Percentiles rank a stretch among this genome's conserved stretches.
Evolutionary conservation across 2,888 invertebrate species (phyloP).

Genomic region (Drosophila flavopinicola): DNA sequence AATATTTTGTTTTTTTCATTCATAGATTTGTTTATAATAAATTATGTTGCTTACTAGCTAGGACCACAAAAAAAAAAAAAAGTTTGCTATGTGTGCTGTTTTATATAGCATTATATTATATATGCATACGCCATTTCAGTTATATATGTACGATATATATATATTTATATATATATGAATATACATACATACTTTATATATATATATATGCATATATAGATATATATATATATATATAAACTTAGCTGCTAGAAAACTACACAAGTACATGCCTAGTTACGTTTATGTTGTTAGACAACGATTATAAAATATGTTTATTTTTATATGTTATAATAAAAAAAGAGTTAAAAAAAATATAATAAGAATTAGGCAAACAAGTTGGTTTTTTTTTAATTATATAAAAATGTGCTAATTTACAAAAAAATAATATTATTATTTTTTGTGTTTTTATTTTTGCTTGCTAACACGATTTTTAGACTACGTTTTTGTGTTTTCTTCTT

Average conservation of each 20-base stretch:
- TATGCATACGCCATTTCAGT: constrained; percentile 4
- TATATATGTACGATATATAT: constrained; percentile 9
- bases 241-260: constrained; percentile 71
- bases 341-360: constrained; percentile 36
- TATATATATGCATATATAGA: constrained; percentile 24
- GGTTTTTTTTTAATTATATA: constrained; percentile 44
- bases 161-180: constrained; percentile 28
- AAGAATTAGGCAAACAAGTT: constrained; percentile 41
- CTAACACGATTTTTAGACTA: constrained; percentile 54
- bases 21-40: constrained; percentile 69
- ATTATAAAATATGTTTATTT: constrained; percentile 70
- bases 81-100: constrained; percentile 69
- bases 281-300: constrained; percentile 80
- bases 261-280: constrained; percentile 76
- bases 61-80: constrained; percentile 76
- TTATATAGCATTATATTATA: constrained; percentile 54
- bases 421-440: constrained; percentile 43
- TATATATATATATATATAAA: constrained; percentile 35
- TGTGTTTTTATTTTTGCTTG: constrained; percentile 28
- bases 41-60: constrained; percentile 74
- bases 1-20: constrained; percentile 41
- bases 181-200: constrained; percentile 18
- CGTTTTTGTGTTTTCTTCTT: constrained; percentile 36
- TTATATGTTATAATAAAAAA: constrained; percentile 32
- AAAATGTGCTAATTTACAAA: constrained; percentile 77